Evolutionary conservation across 1,140 invertebrate species (phyloP), one percentile per base, ranked within the genome.

Genomic region (Drosophila nigrodunni): DNA sequence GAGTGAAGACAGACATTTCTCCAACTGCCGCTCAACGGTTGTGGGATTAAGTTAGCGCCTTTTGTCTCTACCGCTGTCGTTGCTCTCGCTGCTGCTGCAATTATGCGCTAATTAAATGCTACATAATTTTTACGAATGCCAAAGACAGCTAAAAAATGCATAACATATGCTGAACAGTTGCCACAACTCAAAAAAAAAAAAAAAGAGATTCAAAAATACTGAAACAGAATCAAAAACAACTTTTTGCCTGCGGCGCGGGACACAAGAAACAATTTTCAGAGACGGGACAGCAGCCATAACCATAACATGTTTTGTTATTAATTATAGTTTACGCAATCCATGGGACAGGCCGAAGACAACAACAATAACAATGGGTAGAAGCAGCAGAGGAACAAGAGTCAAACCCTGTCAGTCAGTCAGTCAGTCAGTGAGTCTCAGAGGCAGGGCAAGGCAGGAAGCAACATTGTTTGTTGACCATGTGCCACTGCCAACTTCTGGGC

Each of bases 271-370:
- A 88, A 89, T 88, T 89, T 88, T 85, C 80, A 77, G 80, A 55
- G 81, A 69, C 61, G 57, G 46, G 55, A 30, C 50, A 59, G 52
- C 60, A 43, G 62, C 52, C 85, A 89, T 89, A 89, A 89, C 85
- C 85, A 89, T 89, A 89, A 89, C 85, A 89, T 89, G 85, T 89
- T 87, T 87, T 89, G 80, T 89, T 89, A 89, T 89, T 89, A 89
- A 89, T 89, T 89, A 89, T 89, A 89, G 85, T 89, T 85, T 87
- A 87, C 86, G 85, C 85, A 89, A 76, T 78, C 78, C 80, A 89
- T 74, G 83, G 83, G 83, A 87, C 83, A 87, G 83, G 83, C 85
- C 80, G 83, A 87, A 87, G 83, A 87, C 83, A 87, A 87, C 68
- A 76, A 55, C 61, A 65, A 39, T 55, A 68, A 18, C 79, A 81